phyloP scores from a whole-genome alignment of 2,113 vertebrate species.

The Trichomycterus rosablanca region DNA sequence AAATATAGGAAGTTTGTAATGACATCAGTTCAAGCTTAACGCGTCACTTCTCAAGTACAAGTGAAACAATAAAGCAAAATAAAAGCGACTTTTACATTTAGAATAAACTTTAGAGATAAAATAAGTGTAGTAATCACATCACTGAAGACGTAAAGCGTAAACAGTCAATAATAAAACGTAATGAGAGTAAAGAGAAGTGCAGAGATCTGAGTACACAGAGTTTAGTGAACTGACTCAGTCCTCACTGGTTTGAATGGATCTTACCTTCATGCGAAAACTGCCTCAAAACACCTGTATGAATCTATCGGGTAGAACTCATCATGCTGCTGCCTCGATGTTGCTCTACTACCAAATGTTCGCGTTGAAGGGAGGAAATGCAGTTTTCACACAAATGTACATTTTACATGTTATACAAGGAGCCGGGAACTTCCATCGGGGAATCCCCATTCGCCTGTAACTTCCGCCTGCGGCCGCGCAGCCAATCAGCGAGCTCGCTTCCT shows the following conservation, averaged over 20 bases:
- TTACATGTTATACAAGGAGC: slow-evolving; percentile 63
- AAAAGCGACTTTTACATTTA: neutral
- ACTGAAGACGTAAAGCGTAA: too few relatives aligned
- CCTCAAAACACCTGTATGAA: slow-evolving; percentile 31
- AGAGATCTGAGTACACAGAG: too few relatives aligned
- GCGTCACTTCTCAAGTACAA: too few relatives aligned
- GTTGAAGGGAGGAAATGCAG: slow-evolving; percentile 60
- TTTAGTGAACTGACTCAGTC: too few relatives aligned
- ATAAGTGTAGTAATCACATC: too few relatives aligned
- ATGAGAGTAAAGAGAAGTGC: too few relatives aligned
- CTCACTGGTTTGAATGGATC: slow-evolving; percentile 27
- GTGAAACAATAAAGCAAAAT: neutral
- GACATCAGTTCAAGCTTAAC: too few relatives aligned
- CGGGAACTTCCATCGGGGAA: slow-evolving; percentile 83
- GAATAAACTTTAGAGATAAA: too few relatives aligned
- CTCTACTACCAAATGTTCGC: too few relatives aligned
- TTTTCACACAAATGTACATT: slow-evolving; percentile 58
- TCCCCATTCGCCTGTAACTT: slow-evolving; percentile 68
- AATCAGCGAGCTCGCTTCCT: too few relatives aligned
- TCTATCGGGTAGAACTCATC: slow-evolving; percentile 49
- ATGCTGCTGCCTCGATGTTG: slow-evolving; percentile 47
- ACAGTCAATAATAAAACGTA: too few relatives aligned
- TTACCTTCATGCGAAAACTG: slow-evolving; percentile 68
- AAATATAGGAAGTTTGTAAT: slow-evolving; percentile 11
- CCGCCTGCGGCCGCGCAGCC: slow-evolving; percentile 57